A percentile compares a stretch with the other conserved stretches of the same genome.
Evolutionary conservation across 2,888 invertebrate species (phyloP).

Genomic region (Amiota communis): DNA sequence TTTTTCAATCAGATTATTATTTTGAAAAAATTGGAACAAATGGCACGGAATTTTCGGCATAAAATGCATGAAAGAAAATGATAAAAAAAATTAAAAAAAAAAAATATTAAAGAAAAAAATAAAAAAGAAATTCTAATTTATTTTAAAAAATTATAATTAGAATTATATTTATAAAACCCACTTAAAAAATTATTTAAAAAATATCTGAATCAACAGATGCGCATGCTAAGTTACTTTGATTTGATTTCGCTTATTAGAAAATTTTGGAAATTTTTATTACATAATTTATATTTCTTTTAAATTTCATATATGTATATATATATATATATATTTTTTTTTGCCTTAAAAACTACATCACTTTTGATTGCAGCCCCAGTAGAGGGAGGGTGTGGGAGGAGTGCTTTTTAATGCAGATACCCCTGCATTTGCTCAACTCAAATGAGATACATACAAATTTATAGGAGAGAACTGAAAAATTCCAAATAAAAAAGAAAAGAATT

Average conservation of each 20-base stretch:
- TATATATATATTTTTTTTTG: constrained; percentile 43
- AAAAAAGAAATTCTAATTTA: not conserved
- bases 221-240: not conserved
- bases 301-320: not conserved
- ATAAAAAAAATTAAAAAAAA: not conserved
- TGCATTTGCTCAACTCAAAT: not conserved
- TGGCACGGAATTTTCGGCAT: constrained; percentile 63
- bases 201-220: constrained; percentile 21
- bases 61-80: constrained; percentile 26
- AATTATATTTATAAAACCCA: constrained; percentile 16
- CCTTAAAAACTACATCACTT: constrained; percentile 73
- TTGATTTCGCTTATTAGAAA: constrained; percentile 4
- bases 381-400: too few species aligned
- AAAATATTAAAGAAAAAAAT: constrained; percentile 12
- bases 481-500: too few species aligned
- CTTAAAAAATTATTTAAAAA: constrained; percentile 40
- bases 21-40: constrained; percentile 54
- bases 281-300: constrained; percentile 9
- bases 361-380: constrained; percentile 58
- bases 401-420: too few species aligned
- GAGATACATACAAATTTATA: too few species aligned
- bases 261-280: constrained; percentile 9
- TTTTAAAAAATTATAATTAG: not conserved
- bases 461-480: too few species aligned
- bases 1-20: constrained; percentile 43